A percentile compares a stretch with the other conserved stretches of the same genome.
Conservation (phyloP, 2,797 vertebrate genomes). For the Neosilurus mollespiculum region DNA sequence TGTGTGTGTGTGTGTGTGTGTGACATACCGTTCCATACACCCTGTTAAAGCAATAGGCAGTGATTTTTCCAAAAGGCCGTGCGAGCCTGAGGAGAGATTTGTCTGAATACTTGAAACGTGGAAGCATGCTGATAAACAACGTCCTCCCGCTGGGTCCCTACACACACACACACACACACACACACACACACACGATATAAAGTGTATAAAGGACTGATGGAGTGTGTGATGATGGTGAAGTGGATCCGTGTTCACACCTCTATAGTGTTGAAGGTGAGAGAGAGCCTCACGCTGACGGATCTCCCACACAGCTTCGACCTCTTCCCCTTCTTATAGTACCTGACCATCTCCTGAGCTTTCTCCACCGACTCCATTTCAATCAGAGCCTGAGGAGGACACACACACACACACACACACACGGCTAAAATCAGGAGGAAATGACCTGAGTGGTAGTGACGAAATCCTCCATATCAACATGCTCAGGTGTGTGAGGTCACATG, state of each 20-base stretch:
- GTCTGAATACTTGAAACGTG: constrained; percentile 47
- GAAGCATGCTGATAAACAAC: constrained; percentile 57
- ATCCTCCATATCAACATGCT: not conserved
- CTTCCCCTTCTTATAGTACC: constrained; percentile 47
- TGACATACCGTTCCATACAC: constrained; percentile 46
- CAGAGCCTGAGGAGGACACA: constrained; percentile 47
- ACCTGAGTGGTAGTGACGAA: not conserved
- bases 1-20: constrained; percentile 16
- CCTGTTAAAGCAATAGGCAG: constrained; percentile 53
- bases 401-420: not conserved
- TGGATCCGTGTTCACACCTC: constrained; percentile 44
- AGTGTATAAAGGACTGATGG: too few species aligned
- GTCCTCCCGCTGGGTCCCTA: constrained; percentile 59
- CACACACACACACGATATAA: not conserved
- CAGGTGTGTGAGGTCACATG: not conserved
- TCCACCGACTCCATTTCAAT: constrained; percentile 55
- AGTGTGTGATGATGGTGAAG: not conserved
- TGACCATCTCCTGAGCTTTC: constrained; percentile 56
- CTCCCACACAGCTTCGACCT: constrained; percentile 47
- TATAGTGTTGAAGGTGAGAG: constrained; percentile 43
- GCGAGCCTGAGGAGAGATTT: constrained; percentile 50
- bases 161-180: constrained; percentile 24
- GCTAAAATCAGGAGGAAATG: not conserved
- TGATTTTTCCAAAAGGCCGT: constrained; percentile 56
- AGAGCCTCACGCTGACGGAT: constrained; percentile 48